phyloP scores from a whole-genome alignment of 2,888 invertebrate genomes.

The Phragmatobia fuliginosa region DNA sequence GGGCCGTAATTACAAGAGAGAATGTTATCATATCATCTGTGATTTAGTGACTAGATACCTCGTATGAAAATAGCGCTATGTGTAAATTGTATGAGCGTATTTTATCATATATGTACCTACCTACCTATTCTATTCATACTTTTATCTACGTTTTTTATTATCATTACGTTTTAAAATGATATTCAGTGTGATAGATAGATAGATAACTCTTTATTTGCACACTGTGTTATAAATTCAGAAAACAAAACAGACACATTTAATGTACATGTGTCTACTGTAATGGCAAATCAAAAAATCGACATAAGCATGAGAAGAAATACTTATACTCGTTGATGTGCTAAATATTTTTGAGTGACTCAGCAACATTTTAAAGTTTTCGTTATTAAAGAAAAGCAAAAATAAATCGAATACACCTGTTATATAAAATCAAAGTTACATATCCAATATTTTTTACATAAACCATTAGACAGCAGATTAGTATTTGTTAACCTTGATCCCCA shows the following conservation, averaged over 20 bases:
- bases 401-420: too few species aligned
- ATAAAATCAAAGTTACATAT: too few species aligned
- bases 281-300: too few species aligned
- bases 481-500: not conserved
- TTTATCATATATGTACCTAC: conserved; percentile 8
- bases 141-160: not conserved
- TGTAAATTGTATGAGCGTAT: conserved; percentile 28
- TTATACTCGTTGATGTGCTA: too few species aligned
- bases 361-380: not conserved
- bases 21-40: conserved; percentile 54
- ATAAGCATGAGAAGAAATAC: too few species aligned
- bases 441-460: not conserved
- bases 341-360: not conserved
- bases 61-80: conserved; percentile 48
- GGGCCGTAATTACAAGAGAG: conserved; percentile 55
- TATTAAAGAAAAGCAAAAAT: not conserved
- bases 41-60: conserved; percentile 52
- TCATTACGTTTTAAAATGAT: not conserved
- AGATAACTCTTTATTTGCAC: too few species aligned
- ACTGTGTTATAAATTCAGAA: too few species aligned
- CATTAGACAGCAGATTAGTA: not conserved
- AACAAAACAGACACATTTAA: too few species aligned
- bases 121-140: not conserved
- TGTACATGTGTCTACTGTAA: too few species aligned
- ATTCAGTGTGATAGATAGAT: too few species aligned